Evolutionary conservation across 2,797 vertebrate species (phyloP), one percentile per base, ranked within the genome.

Genomic region (Propithecus perrieri): DNA sequence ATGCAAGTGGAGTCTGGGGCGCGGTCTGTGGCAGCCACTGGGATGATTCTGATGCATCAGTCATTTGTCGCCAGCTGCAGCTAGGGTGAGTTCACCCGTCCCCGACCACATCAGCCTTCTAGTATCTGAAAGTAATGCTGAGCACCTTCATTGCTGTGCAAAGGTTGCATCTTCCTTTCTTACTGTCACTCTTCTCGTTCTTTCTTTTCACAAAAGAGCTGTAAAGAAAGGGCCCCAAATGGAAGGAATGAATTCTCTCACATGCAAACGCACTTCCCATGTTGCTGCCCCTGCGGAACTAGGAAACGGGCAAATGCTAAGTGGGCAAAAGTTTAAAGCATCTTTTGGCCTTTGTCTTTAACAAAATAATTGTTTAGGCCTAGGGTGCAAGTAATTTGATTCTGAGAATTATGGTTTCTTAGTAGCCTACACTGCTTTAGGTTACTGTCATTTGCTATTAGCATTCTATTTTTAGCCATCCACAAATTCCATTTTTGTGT

Each of bases 21-120:
- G 97, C 98, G 2, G 98, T 99, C 95, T 99, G 99, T 95, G 98
- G 98, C 80, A 98, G 98, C 38, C 98, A 98, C 43, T 99, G 99
- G 99, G 99, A 99, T 65, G 98, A 99, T n/a, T 98, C 98, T 61
- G 99, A 99, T 6, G 99, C 99, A 0, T 97, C 99, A 5, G 99
- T 99, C 17, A 87, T 99, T 91, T 99, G 99, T 98, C 99, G 98
- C 96, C 99, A 99, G 97, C 99, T 99, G 98, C 99, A 99, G 89
- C 98, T 98, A 85, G 99, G 99, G 99, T 99, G 98, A 98, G 99
- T 97, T 91, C 1, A 0, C 35, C 55, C 13, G 2, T 20, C 59
- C 74, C 53, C 28, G 41, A 55, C 22, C 67, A 9, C 12, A 17
- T 48, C 57, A 38, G 46, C 18, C 22, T 76, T 38, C 12, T 53